A percentile compares a stretch with the other conserved stretches of the same genome.
phyloP scores from a whole-genome alignment of 2,113 vertebrate species.

The Mustela lutreola region DNA sequence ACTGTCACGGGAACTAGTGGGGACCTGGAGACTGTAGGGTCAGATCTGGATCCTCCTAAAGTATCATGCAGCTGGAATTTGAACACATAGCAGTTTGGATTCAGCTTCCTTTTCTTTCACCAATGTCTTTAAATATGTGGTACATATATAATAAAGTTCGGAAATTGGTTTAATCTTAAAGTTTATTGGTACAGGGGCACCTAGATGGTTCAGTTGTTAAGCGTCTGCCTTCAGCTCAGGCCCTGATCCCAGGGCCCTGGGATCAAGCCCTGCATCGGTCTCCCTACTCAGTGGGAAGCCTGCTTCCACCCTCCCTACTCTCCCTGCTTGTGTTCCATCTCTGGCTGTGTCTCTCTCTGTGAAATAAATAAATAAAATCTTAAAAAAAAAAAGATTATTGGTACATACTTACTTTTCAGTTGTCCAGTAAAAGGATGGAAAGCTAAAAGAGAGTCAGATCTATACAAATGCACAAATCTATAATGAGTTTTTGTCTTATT shows the following conservation, averaged over 20 bases:
- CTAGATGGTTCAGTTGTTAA: too few relatives aligned
- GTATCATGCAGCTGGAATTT: not conserved
- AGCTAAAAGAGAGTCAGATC: not conserved
- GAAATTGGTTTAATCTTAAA: constrained; percentile 1
- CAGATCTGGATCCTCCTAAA: not conserved
- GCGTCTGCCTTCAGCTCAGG: too few relatives aligned
- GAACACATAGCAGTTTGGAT: not conserved
- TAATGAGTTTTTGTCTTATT: not conserved
- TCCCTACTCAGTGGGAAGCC: too few relatives aligned
- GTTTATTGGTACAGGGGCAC: not conserved
- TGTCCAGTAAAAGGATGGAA: not conserved
- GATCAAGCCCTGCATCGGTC: too few relatives aligned
- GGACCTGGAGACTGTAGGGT: not conserved
- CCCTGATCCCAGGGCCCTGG: too few relatives aligned
- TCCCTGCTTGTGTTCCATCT: too few relatives aligned
- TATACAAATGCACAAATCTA: not conserved
- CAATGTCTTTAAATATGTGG: not conserved
- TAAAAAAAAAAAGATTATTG: not conserved
- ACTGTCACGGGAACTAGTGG: not conserved
- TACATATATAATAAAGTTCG: not conserved
- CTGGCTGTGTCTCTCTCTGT: too few relatives aligned
- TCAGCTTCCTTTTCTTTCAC: not conserved
- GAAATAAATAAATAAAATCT: too few relatives aligned
- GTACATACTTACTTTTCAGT: not conserved
- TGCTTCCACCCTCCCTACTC: too few relatives aligned